Evolutionary conservation across 1,140 invertebrate species (phyloP), one percentile per base, ranked within the genome.

Genomic region (Bombus ignitus): DNA sequence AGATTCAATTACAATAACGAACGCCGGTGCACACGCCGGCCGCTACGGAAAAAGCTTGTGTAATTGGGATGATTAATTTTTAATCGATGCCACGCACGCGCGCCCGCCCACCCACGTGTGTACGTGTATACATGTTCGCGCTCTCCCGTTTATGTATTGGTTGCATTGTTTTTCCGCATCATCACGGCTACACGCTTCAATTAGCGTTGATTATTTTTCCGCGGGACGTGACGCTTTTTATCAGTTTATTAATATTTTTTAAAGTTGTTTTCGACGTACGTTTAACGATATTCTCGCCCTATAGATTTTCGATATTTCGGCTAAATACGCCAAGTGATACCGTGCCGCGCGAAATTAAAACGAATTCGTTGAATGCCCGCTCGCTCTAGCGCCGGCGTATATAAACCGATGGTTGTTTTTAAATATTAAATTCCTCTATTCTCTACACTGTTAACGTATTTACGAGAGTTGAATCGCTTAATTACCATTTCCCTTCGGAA

Each of bases 21-120:
- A 81, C 71, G 77, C 32, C 35, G 42, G 28, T 25, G 42, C 44
- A n/a, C 70, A 35, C 47, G 22, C 8, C n/a, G 47, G 47, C 42
- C 35, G 47, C 68, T 42, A n/a, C 70, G 80, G 78, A 68, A 83
- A 85, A 81, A 75, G 84, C 70, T 66, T 68, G 78, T 85, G 79
- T 85, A 85, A 85, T 85, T 85, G 84, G 79, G 84, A 81, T 85
- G 84, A 85, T 85, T 85, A 85, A 85, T 81, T 81, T 81, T 85
- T 85, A 81, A 85, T 85, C 79, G 84, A 85, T 81, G 79, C 78
- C 39, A 47, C 76, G 42, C 66, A 47, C 73, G 28, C 39, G 13
- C 81, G 15, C 25, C 42, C 22, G 18, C 35, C 6, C 72, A 6
- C 12, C 28, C 22, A 8, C 18, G 18, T 12, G 42, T 13, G 1